These are phyloP conservation scores for Sipha maydis DNA, from an alignment of 2,888 invertebrate genomes.

Conservation along the genomic window DNA sequence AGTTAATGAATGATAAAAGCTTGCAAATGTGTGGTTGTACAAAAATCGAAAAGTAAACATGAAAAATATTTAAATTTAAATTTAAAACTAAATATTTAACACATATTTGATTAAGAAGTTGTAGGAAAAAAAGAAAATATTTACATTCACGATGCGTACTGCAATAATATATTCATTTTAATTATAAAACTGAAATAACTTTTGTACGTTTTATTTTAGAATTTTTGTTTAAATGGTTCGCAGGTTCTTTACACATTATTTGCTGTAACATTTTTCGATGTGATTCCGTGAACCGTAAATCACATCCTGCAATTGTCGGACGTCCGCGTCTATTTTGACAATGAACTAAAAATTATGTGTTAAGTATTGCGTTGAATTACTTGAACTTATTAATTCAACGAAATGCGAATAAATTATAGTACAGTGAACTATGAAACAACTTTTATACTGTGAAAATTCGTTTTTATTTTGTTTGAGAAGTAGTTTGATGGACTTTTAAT, in stretches of 20 bases:
- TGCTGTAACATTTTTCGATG: background rate
- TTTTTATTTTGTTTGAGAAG: background rate
- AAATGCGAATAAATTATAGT: too few relatives aligned
- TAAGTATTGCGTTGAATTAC: too few relatives aligned
- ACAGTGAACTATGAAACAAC: background rate
- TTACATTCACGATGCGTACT: background rate
- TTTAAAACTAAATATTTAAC: background rate
- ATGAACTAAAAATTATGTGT: background rate
- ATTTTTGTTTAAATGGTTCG: background rate
- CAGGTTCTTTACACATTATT: background rate
- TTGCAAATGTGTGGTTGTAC: background rate
- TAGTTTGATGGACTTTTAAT: background rate
- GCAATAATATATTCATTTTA: background rate
- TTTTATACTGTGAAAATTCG: background rate
- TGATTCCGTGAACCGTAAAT: constrained; percentile 24
- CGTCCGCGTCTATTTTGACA: background rate
- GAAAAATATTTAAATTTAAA: background rate
- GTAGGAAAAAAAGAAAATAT: background rate
- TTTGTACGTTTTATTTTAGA: background rate
- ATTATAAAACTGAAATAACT: background rate
- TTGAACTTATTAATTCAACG: background rate
- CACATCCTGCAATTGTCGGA: background rate
- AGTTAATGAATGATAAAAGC: background rate
- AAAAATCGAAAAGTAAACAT: background rate
- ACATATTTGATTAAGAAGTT: background rate